Evolutionary conservation across 2,888 invertebrate genomes (phyloP), one percentile per base, ranked within the genome.

Genomic region (Epicampocera succincta): DNA sequence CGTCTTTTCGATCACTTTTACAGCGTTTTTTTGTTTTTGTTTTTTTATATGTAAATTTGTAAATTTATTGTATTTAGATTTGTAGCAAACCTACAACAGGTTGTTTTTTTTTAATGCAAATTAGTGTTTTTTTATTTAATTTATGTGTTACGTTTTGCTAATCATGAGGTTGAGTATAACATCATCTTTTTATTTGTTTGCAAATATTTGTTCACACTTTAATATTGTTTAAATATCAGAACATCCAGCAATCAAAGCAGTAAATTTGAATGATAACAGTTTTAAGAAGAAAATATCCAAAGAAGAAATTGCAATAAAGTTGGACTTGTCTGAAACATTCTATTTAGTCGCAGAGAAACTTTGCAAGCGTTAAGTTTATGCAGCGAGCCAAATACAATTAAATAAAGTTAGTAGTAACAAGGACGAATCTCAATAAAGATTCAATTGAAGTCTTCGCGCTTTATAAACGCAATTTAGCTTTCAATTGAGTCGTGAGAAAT

Each of bases 301-400:
- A 48, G 68, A 44, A 72, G 72, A 72, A 78, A 77, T 77, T 77
- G 44, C 65, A 77, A 71, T 48, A 29, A 56, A 65, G 56, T 69
- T 65, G 19, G 56, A 65, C 12, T 25, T 65, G 50, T 52, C 44
- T 72, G 42, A 21, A 65, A 66, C 58, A 52, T 50, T 13, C n/a
- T 11, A 66, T 33, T 69, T 66, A 81, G 81, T 81, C 44, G 40
- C 12, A 19, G 15, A 38, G 38, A 46, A 77, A 52, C 81, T 69
- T 65, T 74, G 74, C 65, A 74, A 77, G 71, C 58, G 73, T 40
- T 13, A 12, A 73, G 77, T 61, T 56, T 44, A 9, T 6, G 40
- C 44, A 58, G 66, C 60, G 50, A 19, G 12, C 12, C 2, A 65
- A 17, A 56, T 6, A 13, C 38, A 42, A 0, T 48, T 44, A 33